Evolutionary conservation across 2,888 invertebrate genomes (phyloP), one percentile per base, ranked within the genome.

Genomic region (Drosophila hamatofila): DNA sequence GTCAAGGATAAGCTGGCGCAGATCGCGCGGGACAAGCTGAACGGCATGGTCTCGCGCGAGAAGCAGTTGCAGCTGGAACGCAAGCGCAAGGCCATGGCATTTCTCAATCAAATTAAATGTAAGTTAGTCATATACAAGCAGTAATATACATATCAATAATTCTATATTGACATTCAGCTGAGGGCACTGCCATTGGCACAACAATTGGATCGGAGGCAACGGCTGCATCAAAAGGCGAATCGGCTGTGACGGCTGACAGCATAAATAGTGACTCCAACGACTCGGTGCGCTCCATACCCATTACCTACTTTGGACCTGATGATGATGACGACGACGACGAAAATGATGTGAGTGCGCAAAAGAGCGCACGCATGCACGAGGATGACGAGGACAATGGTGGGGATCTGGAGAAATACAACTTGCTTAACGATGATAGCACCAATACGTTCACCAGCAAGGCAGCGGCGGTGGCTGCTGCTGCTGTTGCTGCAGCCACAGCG

Each of bases 1-100:
- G 93, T 95, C 1, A 95, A 94, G 85, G 95, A 95, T 72, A 94
- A 94, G 83, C 83, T 95, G 68, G 94, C 94, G 74, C 91, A 94
- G 77, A 94, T 94, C 69, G 93, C 96, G 72, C 81, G 94, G 83
- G 93, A 95, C 91, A 92, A 95, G 92, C 88, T 96, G 84, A 94
- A 95, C 83, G 94, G 95, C 77, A 90, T 94, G 89, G 92, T 94
- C 91, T 90, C 93, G 82, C 92, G 94, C 83, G 95, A 95, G 89
- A 93, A 95, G 76, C 91, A 94, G 74, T 87, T 96, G 68, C 96
- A 96, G 87, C 89, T 95, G 78, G 97, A 97, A 91, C 93, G 98
- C 0, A 96, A 97, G 80, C 95, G 95, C 30, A 96, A 96, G 81
- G 97, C 97, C 0, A 96, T 97, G 12, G 96, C 96, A 90, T 97